Evolutionary conservation across 2,888 invertebrate genomes (phyloP), one percentile per base, ranked within the genome.

Genomic region (Apamea sordens): DNA sequence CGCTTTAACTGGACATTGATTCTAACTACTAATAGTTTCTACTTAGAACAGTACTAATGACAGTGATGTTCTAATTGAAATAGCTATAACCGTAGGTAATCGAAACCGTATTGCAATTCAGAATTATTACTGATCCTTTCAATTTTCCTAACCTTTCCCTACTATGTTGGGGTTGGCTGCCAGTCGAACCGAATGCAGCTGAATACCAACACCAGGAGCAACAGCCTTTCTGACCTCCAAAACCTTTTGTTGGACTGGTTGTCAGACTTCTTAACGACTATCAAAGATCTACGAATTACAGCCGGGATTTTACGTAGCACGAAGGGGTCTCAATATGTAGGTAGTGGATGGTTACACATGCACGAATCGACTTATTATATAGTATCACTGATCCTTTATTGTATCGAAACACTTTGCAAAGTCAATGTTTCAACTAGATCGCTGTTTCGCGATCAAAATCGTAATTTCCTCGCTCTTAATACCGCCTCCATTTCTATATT

Each of bases 401-500:
- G 10, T 24, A 47, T 50, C 2, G 24, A 68, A 68, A 32, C n/a
- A 56, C 32, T 32, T 56, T 65, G 4, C 7, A 36, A 53, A 21
- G 15, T 21, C 64, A n/a, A n/a, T 5, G 6, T 64, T 53, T 32
- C 7, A 28, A 24, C 32, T 47, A 65, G 15, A 15, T 11, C 32
- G 4, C 21, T 56, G 10, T 44, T 21, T 15, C 4, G 10, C 4
- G 44, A 36, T n/a, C 24, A 41, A 77, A 59, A 70, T 65, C 32
- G 3, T 28, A 24, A n/a, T 32, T 6, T 6, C 13, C 24, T 44
- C 6, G 11, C 36, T 47, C 28, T 0, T 56, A 69, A 73, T 59
- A 70, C 47, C 1, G 32, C 32, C n/a, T 13, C 11, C 15, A 32
- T n/a, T 68, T 59, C 50, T 36, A 76, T 82, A 82, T 86, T 70